Evolutionary conservation across 2,113 vertebrate genomes (phyloP), one percentile per base, ranked within the genome.

Genomic region (Dromas ardeola): DNA sequence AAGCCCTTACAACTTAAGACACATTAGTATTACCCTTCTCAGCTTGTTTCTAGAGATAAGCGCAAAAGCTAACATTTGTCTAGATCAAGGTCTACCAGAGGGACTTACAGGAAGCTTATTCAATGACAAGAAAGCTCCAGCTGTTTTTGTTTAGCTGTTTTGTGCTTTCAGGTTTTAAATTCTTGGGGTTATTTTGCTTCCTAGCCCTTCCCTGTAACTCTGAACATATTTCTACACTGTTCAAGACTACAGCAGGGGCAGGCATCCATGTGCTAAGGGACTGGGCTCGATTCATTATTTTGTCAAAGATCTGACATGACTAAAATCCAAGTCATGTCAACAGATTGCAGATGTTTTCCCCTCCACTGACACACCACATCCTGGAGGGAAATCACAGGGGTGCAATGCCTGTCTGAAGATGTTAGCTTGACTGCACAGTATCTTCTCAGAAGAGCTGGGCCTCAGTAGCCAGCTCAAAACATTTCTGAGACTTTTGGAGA

Each of bases 271-370:
- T 73, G 86, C 94, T 83, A 1, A 34, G 96, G 63, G 76, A 62
- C 93, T n/a, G 80, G 86, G 67, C 88, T 88, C 63, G 0, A 42
- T 88, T 96, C 90, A 87, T 88, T 86, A 32, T 38, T 81, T 59
- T 89, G 83, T 96, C 91, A 70, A 72, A 81, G 94, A 63, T 74
- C 67, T 89, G 94, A 95, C 93, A 88, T 13, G 45, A 40, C 72
- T 81, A 72, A 74, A 96, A 78, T 69, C 93, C 80, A 47, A 95
- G 63, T 79, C 72, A 2, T 95, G 93, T 84, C 94, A 88, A 16
- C 80, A 85, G 76, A 32, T 7, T 34, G 80, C 93, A 97, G 95
- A 83, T 92, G 94, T 95, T 96, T 81, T 91, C 91, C 85, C 86
- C 81, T 90, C 83, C n/a, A 72, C 88, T 81, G 91, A 93, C 91